Evolutionary conservation across 2,113 vertebrate genomes (phyloP), one percentile per base, ranked within the genome.

Genomic region (Willisornis vidua): DNA sequence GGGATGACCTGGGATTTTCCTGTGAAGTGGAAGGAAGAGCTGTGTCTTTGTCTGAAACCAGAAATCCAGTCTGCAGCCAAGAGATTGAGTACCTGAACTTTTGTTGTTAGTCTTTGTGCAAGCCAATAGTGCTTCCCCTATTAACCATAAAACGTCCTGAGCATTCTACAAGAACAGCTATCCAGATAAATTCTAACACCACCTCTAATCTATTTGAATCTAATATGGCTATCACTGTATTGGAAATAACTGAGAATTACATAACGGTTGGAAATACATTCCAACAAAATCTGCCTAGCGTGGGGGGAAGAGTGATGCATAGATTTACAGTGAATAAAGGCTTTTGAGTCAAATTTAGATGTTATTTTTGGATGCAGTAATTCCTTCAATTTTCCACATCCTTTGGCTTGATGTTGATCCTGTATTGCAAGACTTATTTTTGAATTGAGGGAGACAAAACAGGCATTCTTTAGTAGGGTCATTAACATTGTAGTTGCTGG

Each of bases 291-390:
- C 17, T 2, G 7, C 51, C 33, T 74, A 6, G 5, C 63, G 63
- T 48, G 55, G 9, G 26, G 39, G 59, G 63, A 90, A 66, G 48
- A 72, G 29, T 80, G 72, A 57, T 1, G 0, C 63, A 79, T 28
- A 28, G 71, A 83, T 90, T 80, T 85, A 55, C 65, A 62, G 48
- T 90, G 79, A 95, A 95, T 93, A 81, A 88, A 77, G 43, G 46
- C 67, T 81, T 90, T 83, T 87, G 82, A 88, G 65, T 77, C 48
- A 90, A 74, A 77, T 88, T 62, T 80, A 76, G 93, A 51, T 74
- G 45, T 57, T 94, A 80, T 83, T 91, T 96, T 94, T 87, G 91
- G 81, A 59, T 92, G 24, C 24, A 67, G 19, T 71, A 77, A 88
- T 88, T 93, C 35, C 26, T 93, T 84, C 59, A 51, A 1, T 85